Conservation (phyloP, 2,113 vertebrate species). For the Brienomyrus brachyistius region DNA sequence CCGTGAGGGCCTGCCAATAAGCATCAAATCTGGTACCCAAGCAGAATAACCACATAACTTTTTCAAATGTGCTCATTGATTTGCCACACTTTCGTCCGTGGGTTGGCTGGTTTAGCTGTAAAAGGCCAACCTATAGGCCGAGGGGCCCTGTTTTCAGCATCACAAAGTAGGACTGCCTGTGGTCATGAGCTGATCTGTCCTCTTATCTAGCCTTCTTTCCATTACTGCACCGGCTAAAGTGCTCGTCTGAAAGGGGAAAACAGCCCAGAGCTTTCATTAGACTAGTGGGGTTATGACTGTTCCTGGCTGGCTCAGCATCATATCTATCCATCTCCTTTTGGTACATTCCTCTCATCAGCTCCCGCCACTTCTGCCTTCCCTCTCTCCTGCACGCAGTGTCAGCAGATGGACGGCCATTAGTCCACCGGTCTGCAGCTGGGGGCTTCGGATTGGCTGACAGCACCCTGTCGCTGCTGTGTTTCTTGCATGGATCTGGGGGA, state of each 20-base stretch:
- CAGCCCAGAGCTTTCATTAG: not conserved
- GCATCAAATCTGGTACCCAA: not conserved
- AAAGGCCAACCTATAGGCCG: not conserved
- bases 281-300: not conserved
- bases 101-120: not conserved
- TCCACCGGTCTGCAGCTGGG: not conserved
- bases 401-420: constrained; percentile 32
- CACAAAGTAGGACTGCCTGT: not conserved
- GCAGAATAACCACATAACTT: not conserved
- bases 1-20: not conserved
- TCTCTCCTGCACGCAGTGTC: not conserved
- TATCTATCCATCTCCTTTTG: not conserved
- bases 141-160: not conserved
- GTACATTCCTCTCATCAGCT: not conserved
- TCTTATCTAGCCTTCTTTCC: constrained; percentile 4
- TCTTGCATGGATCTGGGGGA: not conserved
- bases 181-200: not conserved
- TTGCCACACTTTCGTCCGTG: not conserved
- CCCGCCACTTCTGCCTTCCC: not conserved
- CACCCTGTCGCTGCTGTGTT: not conserved
- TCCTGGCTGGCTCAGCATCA: too few relatives aligned
- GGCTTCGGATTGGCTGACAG: constrained; percentile 25
- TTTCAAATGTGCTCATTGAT: not conserved
- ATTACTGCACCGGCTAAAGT: not conserved
- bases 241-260: constrained; percentile 11